Percentiles rank a stretch among this genome's conserved stretches.
phyloP scores from a whole-genome alignment of 2,888 invertebrate species.

The Phortica magna region DNA sequence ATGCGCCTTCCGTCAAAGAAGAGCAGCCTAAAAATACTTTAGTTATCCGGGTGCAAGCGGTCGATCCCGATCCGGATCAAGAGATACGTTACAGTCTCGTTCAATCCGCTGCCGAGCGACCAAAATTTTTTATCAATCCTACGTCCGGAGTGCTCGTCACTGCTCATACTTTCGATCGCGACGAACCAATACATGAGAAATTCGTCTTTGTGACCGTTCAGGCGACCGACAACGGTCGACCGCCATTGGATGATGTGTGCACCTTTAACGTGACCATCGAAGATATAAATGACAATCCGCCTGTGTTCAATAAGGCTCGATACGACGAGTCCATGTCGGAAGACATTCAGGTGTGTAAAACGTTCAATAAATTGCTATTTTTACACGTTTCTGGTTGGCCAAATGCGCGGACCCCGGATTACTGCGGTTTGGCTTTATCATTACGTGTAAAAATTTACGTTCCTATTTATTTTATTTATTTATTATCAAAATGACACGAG shows the following conservation, averaged over 20 bases:
- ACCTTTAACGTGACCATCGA: constrained; percentile 93
- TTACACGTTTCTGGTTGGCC: constrained; percentile 41
- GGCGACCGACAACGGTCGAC: constrained; percentile 95
- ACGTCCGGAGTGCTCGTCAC: constrained; percentile 88
- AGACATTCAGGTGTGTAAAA: constrained; percentile 81
- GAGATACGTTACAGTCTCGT: constrained; percentile 91
- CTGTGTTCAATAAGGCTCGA: constrained; percentile 80
- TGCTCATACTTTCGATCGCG: constrained; percentile 90
- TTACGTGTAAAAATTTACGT: background rate
- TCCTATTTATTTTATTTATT: too few species aligned
- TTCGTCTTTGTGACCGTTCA: constrained; percentile 91
- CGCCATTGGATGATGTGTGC: constrained; percentile 94
- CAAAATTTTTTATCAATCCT: constrained; percentile 89
- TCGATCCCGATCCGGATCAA: constrained; percentile 84
- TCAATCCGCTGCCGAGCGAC: constrained; percentile 85
- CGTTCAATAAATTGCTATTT: background rate
- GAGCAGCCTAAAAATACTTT: constrained; percentile 85
- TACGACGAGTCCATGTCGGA: constrained; percentile 88
- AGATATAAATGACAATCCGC: constrained; percentile 94
- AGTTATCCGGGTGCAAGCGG: constrained; percentile 81
- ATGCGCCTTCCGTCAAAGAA: constrained; percentile 90
- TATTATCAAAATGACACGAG: too few species aligned
- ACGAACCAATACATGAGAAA: constrained; percentile 91
- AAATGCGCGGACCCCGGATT: constrained; percentile 73
- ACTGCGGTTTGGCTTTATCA: constrained; percentile 64